These are phyloP conservation scores for Desmophyllum pertusum DNA, from an alignment of 92 coral and sea anemone genomes.

Conservation along the genomic window DNA sequence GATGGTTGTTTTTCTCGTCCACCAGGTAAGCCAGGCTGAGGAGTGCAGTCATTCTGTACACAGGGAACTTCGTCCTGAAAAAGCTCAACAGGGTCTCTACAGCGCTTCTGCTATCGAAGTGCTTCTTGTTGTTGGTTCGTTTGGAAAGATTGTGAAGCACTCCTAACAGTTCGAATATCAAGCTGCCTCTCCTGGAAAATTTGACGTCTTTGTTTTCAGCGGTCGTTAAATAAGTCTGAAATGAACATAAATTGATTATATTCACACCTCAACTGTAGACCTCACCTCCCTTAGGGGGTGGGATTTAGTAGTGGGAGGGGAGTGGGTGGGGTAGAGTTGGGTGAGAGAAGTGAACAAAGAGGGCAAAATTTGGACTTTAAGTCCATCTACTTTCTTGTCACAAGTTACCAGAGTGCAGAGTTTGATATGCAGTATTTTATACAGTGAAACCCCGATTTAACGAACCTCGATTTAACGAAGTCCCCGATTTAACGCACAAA, in stretches of 20 bases:
- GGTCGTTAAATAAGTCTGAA: slow-evolving; percentile 5
- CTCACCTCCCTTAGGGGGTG: not conserved
- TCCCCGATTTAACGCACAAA: no score
- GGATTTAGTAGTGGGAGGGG: not conserved
- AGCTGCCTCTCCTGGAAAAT: slow-evolving; percentile 44
- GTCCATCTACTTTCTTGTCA: no score
- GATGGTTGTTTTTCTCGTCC: slow-evolving; percentile 73
- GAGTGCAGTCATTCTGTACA: slow-evolving; percentile 59
- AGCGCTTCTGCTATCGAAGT: slow-evolving; percentile 50
- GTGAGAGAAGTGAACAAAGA: not conserved
- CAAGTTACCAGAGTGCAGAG: no score
- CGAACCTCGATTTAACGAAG: no score
- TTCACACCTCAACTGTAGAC: not conserved
- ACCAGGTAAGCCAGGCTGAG: slow-evolving; percentile 68
- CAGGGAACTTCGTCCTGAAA: slow-evolving; percentile 50
- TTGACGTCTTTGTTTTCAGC: slow-evolving; percentile 26
- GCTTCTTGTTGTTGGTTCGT: slow-evolving; percentile 45
- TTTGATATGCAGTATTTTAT: no score
- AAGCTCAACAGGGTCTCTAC: slow-evolving; percentile 52
- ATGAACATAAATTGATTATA: not conserved
- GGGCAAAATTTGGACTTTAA: no score
- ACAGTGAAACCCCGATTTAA: no score
- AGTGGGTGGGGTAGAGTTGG: not conserved
- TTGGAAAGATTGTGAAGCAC: slow-evolving; percentile 74
- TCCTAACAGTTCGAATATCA: slow-evolving; percentile 47